Evolutionary conservation across 2,888 invertebrate species (phyloP).

Genomic region (Heliconius cydno): DNA sequence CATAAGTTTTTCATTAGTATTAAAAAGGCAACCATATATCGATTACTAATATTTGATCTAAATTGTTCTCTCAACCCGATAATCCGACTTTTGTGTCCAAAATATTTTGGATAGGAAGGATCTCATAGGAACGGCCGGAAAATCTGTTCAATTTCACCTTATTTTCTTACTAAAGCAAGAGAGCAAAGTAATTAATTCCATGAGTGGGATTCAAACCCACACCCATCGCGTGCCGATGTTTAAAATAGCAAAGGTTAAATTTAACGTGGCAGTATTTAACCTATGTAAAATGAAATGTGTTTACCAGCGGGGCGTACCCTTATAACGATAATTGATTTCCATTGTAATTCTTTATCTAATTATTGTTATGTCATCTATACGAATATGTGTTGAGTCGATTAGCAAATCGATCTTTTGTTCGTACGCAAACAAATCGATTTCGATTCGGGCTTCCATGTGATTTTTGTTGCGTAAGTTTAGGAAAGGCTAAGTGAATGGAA

Average conservation of each 20-base stretch:
- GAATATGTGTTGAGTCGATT: slow-evolving; percentile 33
- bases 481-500: slow-evolving; percentile 23
- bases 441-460: slow-evolving; percentile 12
- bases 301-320: slow-evolving; percentile 53
- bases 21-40: no score
- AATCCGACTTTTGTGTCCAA: no score
- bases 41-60: no score
- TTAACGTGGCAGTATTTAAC: slow-evolving; percentile 14
- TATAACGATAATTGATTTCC: slow-evolving; percentile 58
- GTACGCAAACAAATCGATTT: slow-evolving; percentile 30
- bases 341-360: slow-evolving; percentile 49
- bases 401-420: slow-evolving; percentile 30
- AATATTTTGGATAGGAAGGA: no score
- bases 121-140: no score
- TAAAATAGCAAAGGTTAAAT: slow-evolving; percentile 11
- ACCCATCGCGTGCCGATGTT: neutral
- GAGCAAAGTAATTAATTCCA: neutral
- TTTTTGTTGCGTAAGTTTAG: slow-evolving; percentile 9
- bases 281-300: slow-evolving; percentile 17
- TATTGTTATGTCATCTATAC: slow-evolving; percentile 42
- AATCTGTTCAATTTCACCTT: no score
- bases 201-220: neutral
- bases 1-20: neutral
- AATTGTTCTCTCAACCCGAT: no score
- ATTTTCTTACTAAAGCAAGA: no score